Conservation (phyloP, 2,797 vertebrate genomes). For the Prunella strophiata region DNA sequence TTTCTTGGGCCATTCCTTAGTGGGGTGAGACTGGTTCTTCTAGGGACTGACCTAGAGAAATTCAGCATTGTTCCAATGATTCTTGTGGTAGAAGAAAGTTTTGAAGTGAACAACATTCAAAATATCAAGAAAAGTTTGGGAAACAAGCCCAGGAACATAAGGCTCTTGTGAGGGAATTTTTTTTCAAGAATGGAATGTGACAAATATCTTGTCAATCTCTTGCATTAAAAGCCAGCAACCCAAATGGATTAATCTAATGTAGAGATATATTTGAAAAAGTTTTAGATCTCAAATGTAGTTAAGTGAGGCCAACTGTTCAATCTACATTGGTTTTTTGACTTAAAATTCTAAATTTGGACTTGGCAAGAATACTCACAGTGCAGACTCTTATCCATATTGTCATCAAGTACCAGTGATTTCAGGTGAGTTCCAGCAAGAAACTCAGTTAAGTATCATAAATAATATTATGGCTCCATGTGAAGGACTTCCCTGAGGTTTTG, state of each 20-base stretch:
- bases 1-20: not conserved
- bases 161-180: not conserved
- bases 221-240: not conserved
- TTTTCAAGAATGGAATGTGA: not conserved
- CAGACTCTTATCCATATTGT: not conserved
- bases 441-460: not conserved
- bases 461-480: not conserved
- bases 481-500: not conserved
- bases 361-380: not conserved
- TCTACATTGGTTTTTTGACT: fast-evolving
- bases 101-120: not conserved
- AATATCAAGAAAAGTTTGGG: not conserved
- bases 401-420: not conserved
- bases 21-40: not conserved
- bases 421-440: not conserved
- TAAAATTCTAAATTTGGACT: not conserved
- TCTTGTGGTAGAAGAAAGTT: not conserved
- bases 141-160: not conserved
- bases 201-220: not conserved
- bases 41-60: not conserved
- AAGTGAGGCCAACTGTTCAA: not conserved
- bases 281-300: not conserved
- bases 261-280: not conserved
- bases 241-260: not conserved
- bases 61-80: not conserved